These are phyloP conservation scores for Zoanthus solanderi DNA, from an alignment of 92 coral and sea anemone species.

Conservation along the genomic window DNA sequence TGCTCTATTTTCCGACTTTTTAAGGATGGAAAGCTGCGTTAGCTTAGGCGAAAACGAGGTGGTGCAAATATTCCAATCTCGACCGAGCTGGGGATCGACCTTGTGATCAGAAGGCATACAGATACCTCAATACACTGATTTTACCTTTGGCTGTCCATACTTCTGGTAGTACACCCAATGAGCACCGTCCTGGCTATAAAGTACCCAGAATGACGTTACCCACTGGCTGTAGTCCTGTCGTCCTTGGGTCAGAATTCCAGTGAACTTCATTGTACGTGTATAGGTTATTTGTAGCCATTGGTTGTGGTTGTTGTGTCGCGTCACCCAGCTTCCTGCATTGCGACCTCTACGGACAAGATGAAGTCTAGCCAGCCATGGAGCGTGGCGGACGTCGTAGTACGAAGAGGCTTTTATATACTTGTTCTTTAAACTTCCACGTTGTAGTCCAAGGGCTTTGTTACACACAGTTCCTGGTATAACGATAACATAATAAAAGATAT, in stretches of 20 bases:
- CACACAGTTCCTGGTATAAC: conserved; percentile 68
- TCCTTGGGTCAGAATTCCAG: conserved; percentile 84
- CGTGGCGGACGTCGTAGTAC: conserved; percentile 59
- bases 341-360: conserved; percentile 74
- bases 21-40: no score
- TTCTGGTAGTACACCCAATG: conserved; percentile 72
- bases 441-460: conserved; percentile 76
- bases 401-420: conserved; percentile 83
- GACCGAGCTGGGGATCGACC: no score
- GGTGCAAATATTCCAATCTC: no score
- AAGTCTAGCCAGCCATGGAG: conserved; percentile 79
- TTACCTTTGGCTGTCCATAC: conserved; percentile 75
- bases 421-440: conserved; percentile 70
- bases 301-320: conserved; percentile 69
- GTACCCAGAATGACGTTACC: conserved; percentile 75
- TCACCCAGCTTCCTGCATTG: conserved; percentile 87
- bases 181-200: conserved; percentile 77
- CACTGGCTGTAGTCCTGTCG: conserved; percentile 83
- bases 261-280: conserved; percentile 69
- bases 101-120: no score
- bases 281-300: conserved; percentile 91
- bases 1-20: no score
- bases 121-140: no score
- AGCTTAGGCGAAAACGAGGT: no score
- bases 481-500: background rate